Conservation (phyloP, 2,797 vertebrate species). For the Acrossocheilus fasciatus region DNA sequence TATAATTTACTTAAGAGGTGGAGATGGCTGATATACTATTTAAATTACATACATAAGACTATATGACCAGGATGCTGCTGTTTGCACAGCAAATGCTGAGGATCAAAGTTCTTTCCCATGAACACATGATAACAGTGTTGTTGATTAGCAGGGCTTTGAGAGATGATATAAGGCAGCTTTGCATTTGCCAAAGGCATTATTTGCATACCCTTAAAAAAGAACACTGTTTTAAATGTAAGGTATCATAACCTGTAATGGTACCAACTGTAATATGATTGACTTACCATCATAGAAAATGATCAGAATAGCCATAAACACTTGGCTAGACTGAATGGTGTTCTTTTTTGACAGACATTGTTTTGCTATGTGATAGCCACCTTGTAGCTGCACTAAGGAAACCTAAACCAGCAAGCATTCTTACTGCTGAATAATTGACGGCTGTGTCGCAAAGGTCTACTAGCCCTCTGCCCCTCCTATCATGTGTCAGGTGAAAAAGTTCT, state of each 20-base stretch:
- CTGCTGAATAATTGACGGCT: slow-evolving; percentile 79
- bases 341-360: slow-evolving; percentile 57
- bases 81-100: slow-evolving; percentile 72
- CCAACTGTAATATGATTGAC: background rate
- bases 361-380: slow-evolving; percentile 70
- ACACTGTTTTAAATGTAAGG: slow-evolving; percentile 14
- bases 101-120: slow-evolving; percentile 68
- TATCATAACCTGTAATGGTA: background rate
- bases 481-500: slow-evolving; percentile 60
- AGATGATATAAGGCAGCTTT: slow-evolving; percentile 17
- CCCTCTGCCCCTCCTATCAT: slow-evolving; percentile 60
- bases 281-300: slow-evolving; percentile 6
- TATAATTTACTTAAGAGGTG: slow-evolving; percentile 76
- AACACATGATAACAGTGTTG: slow-evolving; percentile 34
- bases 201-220: slow-evolving; percentile 37
- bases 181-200: slow-evolving; percentile 28
- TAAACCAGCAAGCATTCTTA: slow-evolving; percentile 67
- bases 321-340: slow-evolving; percentile 54
- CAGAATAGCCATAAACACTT: background rate
- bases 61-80: slow-evolving; percentile 77
- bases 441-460: slow-evolving; percentile 62
- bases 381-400: slow-evolving; percentile 69
- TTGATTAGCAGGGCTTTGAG: slow-evolving; percentile 23
- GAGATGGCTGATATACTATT: slow-evolving; percentile 62
- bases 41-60: slow-evolving; percentile 65